Evolutionary conservation across 2,888 invertebrate genomes (phyloP).

Genomic region (Leucophenga maculata): DNA sequence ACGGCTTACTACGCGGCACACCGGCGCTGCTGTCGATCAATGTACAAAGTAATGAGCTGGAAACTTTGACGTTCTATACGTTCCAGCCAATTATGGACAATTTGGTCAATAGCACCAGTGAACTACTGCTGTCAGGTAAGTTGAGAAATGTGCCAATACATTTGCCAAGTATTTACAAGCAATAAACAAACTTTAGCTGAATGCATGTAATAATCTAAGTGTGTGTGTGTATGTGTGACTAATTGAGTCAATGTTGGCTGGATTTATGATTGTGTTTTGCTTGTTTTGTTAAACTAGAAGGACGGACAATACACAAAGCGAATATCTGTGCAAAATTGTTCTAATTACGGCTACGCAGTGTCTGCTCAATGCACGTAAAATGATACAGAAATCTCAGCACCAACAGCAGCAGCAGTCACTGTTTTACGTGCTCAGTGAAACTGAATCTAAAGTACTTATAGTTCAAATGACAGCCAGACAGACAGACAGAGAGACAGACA

Average conservation of each 20-base stretch:
- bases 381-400: too few species aligned
- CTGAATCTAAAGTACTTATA: constrained; percentile 31
- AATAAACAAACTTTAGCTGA: too few species aligned
- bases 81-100: constrained; percentile 83
- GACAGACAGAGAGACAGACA: constrained; percentile 13
- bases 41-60: constrained; percentile 83
- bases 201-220: too few species aligned
- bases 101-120: constrained; percentile 82
- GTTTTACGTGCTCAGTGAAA: too few species aligned
- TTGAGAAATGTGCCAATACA: constrained; percentile 7
- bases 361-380: constrained; percentile 40
- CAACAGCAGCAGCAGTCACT: too few species aligned
- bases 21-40: constrained; percentile 82
- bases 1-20: constrained; percentile 82
- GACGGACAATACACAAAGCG: neutral
- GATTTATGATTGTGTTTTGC: neutral
- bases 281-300: neutral
- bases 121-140: constrained; percentile 85
- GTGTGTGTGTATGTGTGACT: neutral
- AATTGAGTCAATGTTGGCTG: neutral
- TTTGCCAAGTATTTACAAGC: neutral
- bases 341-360: neutral
- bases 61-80: constrained; percentile 83
- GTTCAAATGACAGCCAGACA: constrained; percentile 30
- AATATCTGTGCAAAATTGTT: neutral